Evolutionary conservation across 1,140 invertebrate genomes (phyloP), one percentile per base, ranked within the genome.

Genomic region (Zaprionus vittiger): DNA sequence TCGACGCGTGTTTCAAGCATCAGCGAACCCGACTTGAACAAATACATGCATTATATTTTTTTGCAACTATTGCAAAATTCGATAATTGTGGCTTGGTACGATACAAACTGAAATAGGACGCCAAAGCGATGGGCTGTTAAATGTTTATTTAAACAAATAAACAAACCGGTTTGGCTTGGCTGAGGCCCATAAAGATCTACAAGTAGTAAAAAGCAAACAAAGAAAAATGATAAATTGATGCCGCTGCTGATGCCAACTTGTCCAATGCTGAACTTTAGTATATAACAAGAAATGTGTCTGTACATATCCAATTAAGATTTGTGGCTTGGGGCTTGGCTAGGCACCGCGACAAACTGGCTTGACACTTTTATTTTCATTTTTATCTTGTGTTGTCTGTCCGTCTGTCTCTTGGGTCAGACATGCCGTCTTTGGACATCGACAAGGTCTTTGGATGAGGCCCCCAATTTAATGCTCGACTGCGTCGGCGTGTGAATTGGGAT

Each of bases 201-300:
- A 20, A 20, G 20, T 20, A 65, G 61, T 54, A 59, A 68, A 59
- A 62, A 31, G 31, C 20, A 47, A 59, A 59, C 20, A 70, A 55
- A 78, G 31, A 73, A 24, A 73, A 72, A 37, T 24, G 60, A 62
- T 22, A 62, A 62, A 49, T 55, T 73, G 22, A 54, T 59, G 54
- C 20, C n/a, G 55, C 31, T 34, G 31, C 31, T 57, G 41, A 62
- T 38, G 63, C 9, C 44, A 64, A 67, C 65, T 57, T 70, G 65
- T 83, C 73, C 70, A 83, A 81, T 61, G 63, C 57, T 84, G 83
- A 85, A 85, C 82, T 86, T 85, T 85, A 85, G 62, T 83, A 85
- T 85, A 85, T 85, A 86, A 67, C 83, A 76, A 85, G 66, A 68
- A 59, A 56, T 34, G 20, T 44, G 20, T 24, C 22, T 54, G 24